phyloP scores from a whole-genome alignment of 2,113 vertebrate genomes.

The Progne subis region DNA sequence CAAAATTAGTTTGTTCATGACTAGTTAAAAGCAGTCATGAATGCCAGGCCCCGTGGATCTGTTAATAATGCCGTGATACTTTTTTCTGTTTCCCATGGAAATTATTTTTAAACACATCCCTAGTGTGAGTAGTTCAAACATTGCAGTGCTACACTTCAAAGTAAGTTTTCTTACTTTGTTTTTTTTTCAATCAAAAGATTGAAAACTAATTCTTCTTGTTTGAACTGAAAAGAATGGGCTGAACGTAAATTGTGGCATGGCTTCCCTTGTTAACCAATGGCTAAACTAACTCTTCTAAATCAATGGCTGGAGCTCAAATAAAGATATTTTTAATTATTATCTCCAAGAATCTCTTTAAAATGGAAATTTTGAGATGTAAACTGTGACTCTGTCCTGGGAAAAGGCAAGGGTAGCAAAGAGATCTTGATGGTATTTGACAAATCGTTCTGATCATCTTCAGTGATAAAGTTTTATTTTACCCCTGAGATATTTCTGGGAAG shows the following conservation, averaged over 20 bases:
- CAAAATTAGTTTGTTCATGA: neutral
- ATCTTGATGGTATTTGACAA: conserved; percentile 19
- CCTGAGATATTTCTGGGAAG: neutral
- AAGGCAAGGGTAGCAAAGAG: neutral
- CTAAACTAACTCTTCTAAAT: neutral
- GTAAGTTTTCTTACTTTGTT: too few relatives aligned
- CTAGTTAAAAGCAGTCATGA: neutral
- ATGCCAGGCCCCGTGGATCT: neutral
- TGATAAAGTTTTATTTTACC: conserved; percentile 46
- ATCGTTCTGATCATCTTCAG: neutral
- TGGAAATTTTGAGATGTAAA: neutral
- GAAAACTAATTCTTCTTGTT: neutral
- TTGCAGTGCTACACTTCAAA: neutral
- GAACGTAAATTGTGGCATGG: neutral
- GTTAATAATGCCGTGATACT: neutral
- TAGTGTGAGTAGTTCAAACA: neutral
- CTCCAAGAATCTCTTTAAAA: neutral
- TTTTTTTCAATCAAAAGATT: too few relatives aligned
- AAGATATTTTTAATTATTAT: neutral
- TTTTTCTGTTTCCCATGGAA: neutral
- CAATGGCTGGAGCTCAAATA: neutral
- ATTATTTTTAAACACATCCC: neutral
- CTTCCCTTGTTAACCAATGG: neutral
- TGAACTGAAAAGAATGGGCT: neutral
- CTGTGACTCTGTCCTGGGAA: neutral